phyloP scores from a whole-genome alignment of 2,797 vertebrate species.

The Ptychobarbus kaznakovi region DNA sequence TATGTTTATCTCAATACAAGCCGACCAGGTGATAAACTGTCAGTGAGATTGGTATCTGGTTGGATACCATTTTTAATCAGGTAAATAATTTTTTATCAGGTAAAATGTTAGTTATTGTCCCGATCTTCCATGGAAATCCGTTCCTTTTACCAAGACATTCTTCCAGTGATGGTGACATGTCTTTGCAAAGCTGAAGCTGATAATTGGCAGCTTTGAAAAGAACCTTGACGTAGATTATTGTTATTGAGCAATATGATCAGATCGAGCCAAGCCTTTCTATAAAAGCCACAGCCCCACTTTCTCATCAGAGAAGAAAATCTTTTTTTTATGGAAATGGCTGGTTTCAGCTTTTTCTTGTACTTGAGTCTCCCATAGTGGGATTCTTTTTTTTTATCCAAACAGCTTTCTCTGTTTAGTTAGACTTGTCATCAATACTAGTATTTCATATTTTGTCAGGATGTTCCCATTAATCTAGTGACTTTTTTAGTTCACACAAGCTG shows the following conservation, averaged over 20 bases:
- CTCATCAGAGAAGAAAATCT: not conserved
- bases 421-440: not conserved
- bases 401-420: not conserved
- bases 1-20: not conserved
- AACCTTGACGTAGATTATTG: not conserved
- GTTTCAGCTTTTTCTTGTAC: not conserved
- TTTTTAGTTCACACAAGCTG: not conserved
- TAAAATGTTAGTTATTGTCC: not conserved
- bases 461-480: not conserved
- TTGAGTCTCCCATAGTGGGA: not conserved
- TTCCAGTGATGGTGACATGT: not conserved
- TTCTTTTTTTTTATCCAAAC: not conserved
- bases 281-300: not conserved
- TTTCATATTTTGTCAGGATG: not conserved
- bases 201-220: constrained; percentile 13
- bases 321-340: not conserved
- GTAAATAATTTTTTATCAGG: not conserved
- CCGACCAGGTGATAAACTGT: not conserved
- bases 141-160: not conserved
- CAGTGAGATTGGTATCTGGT: not conserved
- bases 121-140: not conserved
- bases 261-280: not conserved
- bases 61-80: not conserved
- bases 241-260: constrained; percentile 23
- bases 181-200: not conserved